These are phyloP conservation scores for Orthosia gracilis DNA, from an alignment of 2,888 invertebrate species.

Conservation along the genomic window DNA sequence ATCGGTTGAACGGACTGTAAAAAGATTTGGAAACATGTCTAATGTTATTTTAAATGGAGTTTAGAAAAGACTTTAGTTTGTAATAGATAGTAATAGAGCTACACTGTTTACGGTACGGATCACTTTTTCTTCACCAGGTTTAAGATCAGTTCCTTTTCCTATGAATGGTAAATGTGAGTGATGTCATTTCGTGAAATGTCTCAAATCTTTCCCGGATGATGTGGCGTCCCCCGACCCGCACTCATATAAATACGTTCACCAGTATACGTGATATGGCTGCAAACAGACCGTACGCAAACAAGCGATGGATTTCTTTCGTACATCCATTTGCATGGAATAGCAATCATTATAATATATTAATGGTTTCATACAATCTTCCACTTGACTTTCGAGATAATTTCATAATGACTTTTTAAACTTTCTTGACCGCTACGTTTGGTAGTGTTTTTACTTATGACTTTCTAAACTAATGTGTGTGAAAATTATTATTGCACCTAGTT, in stretches of 20 bases:
- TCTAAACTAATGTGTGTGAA: slow-evolving; percentile 13
- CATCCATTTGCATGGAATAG: slow-evolving; percentile 27
- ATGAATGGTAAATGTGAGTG: slow-evolving; percentile 34
- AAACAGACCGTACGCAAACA: slow-evolving; percentile 38
- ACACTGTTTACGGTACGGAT: neutral
- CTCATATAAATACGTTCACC: slow-evolving; percentile 31
- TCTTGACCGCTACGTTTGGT: slow-evolving; percentile 16
- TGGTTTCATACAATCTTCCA: slow-evolving; percentile 13
- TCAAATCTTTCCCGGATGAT: slow-evolving; percentile 40
- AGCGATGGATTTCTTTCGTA: slow-evolving; percentile 39
- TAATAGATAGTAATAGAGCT: no score
- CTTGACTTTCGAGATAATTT: slow-evolving; percentile 17
- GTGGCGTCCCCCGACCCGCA: neutral
- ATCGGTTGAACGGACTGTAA: no score
- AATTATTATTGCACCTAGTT: slow-evolving; percentile 7
- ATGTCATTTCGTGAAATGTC: slow-evolving; percentile 37
- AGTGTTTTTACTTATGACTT: slow-evolving; percentile 31
- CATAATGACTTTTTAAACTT: slow-evolving; percentile 21
- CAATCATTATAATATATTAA: slow-evolving; percentile 22
- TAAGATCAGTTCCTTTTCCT: neutral
- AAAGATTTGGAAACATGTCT: no score
- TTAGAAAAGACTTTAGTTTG: no score
- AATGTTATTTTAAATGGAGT: no score
- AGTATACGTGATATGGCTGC: slow-evolving; percentile 38
- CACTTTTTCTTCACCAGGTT: neutral